Evolutionary conservation across 2,113 vertebrate species (phyloP), one percentile per base, ranked within the genome.

Genomic region (Phaetusa simplex): DNA sequence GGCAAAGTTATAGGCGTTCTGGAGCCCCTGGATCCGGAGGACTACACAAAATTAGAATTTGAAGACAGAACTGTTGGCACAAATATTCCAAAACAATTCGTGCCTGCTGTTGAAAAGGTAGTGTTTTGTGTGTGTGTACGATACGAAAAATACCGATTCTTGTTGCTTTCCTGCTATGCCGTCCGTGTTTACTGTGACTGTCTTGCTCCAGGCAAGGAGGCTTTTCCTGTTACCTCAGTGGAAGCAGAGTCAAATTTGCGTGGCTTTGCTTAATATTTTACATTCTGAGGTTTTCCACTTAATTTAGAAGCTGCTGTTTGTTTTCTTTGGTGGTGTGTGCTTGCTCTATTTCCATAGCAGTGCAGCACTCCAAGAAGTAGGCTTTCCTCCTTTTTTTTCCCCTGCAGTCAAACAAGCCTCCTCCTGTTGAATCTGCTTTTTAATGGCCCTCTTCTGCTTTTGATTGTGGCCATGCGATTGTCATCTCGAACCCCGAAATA

Each of bases 101-200:
- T 99, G 9, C 99, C 99, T 0, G 99, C 99, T 45, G 81, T 99
- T 49, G 99, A 99, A 93, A 99, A 98, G 99, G 99, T 99, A 96
- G 40, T 8, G 0, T 26, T 94, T 36, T 64, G 17, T 47, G 29
- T 38, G 38, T n/a, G 20, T 20, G 1, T 17, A 1, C 43, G 13
- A 2, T 2, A 3, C 2, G 69, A 69, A 6, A 61, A 59, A 27
- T 22, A 1, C 79, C 6, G 5, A 27, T 30, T 76, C 4, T 12
- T 26, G 1, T 10, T 29, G 30, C 72, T 69, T 55, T 15, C 59
- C 21, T 82, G 8, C 6, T 15, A 0, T 17, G 1, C 20, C 4
- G 0, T 27, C 36, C 14, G 2, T 10, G 0, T 81, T 42, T 64
- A 11, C 69, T 55, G 53, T 17, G 65, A 32, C 55, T 36, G 11